A percentile compares a stretch with the other conserved stretches of the same genome.
phyloP scores from a whole-genome alignment of 1,140 invertebrate genomes.

The Anoplolepis gracilipes region DNA sequence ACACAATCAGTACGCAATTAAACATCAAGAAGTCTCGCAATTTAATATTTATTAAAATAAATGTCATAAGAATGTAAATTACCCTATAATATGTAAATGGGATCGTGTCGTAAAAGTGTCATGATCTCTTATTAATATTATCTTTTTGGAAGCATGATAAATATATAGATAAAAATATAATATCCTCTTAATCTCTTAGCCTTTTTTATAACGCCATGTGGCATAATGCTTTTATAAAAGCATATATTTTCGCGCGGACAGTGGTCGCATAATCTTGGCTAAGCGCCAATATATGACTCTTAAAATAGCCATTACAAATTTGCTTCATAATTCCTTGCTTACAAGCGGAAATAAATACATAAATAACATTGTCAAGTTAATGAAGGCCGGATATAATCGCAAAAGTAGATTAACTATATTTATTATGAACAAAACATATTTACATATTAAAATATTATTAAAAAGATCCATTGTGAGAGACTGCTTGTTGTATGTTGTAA shows the following conservation, averaged over 20 bases:
- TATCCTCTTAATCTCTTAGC: background rate
- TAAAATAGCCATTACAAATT: conserved; percentile 58
- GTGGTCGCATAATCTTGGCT: conserved; percentile 27
- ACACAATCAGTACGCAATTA: background rate
- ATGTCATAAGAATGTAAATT: conserved; percentile 6
- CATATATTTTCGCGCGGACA: conserved; percentile 22
- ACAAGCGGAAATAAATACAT: background rate
- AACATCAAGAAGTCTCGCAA: background rate
- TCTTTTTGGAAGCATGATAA: background rate
- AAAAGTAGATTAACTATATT: conserved; percentile 16
- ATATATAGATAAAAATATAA: background rate
- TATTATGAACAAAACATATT: background rate
- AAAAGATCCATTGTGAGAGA: background rate
- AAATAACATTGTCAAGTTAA: conserved; percentile 40
- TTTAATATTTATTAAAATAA: conserved; percentile 32
- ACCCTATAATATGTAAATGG: background rate
- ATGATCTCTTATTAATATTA: background rate
- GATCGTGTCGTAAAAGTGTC: background rate
- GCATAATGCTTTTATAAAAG: conserved; percentile 38
- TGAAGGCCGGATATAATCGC: conserved; percentile 12
- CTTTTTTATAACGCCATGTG: background rate
- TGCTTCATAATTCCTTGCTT: conserved; percentile 45
- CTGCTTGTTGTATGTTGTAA: background rate
- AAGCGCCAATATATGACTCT: conserved; percentile 31
- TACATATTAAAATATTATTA: background rate